These are phyloP conservation scores for Conomelus anceps DNA, from an alignment of 2,888 invertebrate genomes.

Conservation along the genomic window DNA sequence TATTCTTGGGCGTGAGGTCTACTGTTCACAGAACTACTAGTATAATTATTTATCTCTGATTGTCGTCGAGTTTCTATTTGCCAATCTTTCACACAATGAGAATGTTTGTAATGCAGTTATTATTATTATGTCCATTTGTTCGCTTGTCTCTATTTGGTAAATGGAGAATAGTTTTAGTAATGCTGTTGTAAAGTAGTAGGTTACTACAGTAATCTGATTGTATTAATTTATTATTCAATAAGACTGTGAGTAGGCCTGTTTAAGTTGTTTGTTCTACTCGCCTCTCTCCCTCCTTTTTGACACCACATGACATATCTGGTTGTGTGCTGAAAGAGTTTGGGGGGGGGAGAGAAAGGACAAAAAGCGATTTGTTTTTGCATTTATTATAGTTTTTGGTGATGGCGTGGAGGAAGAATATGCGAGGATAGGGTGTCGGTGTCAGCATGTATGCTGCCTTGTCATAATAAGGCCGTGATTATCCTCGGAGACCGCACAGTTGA, in stretches of 20 bases:
- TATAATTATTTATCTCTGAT: not conserved
- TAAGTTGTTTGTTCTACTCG: not conserved
- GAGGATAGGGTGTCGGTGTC: slow-evolving; percentile 17
- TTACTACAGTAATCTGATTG: not conserved
- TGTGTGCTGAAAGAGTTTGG: not conserved
- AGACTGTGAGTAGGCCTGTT: not conserved
- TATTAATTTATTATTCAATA: not conserved
- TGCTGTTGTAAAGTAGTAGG: not conserved
- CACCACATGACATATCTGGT: not conserved
- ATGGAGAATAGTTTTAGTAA: not conserved
- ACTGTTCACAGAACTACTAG: no score
- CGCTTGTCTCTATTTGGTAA: not conserved
- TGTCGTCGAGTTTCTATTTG: not conserved
- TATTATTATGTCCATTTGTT: not conserved
- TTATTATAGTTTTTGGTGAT: not conserved
- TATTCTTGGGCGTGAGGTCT: no score
- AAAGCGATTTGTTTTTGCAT: not conserved
- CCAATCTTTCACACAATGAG: not conserved
- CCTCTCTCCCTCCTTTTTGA: not conserved
- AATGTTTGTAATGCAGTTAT: not conserved
- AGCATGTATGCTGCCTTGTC: slow-evolving; percentile 17
- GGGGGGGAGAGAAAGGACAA: not conserved
- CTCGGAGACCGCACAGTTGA: slow-evolving; percentile 7
- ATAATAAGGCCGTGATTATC: slow-evolving; percentile 22
- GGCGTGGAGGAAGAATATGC: not conserved